Conservation (phyloP, 2,113 vertebrate species). For the Corynorhinus townsendii region DNA sequence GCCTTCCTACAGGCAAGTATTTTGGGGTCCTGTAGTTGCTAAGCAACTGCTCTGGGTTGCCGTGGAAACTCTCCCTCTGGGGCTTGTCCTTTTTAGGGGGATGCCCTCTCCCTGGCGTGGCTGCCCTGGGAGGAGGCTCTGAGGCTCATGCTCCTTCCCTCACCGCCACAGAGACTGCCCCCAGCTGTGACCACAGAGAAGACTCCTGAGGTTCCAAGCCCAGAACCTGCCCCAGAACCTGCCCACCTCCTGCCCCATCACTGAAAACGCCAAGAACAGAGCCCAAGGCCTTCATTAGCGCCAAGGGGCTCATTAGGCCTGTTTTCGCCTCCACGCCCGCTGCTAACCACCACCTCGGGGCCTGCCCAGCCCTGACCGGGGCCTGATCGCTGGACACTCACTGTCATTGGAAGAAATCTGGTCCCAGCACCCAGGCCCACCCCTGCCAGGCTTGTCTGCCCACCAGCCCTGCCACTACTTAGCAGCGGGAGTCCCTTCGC, state of each 20-base stretch:
- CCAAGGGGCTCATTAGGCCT: not conserved
- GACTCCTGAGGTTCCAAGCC: not conserved
- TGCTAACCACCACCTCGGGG: slow-evolving; percentile 7
- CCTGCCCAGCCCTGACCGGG: not conserved
- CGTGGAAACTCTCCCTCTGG: slow-evolving; percentile 43
- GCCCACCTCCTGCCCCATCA: no score
- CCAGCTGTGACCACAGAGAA: not conserved
- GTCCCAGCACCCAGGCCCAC: not conserved
- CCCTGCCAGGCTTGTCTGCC: not conserved
- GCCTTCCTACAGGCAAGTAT: slow-evolving; percentile 13
- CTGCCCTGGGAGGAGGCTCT: not conserved
- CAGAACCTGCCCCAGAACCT: not conserved
- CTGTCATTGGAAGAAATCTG: not conserved
- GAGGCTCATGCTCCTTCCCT: no score
- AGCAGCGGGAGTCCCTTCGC: not conserved
- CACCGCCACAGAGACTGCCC: no score
- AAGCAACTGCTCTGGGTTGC: slow-evolving; percentile 52
- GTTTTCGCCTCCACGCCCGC: not conserved
- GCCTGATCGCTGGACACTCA: not conserved
- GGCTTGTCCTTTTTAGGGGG: slow-evolving; percentile 44
- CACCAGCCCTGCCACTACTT: not conserved
- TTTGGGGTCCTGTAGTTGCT: slow-evolving; percentile 61
- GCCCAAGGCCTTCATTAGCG: slow-evolving; percentile 8
- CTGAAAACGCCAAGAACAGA: not conserved
- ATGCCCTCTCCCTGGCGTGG: not conserved